These are phyloP conservation scores for Mnemiopsis leidyi DNA, from an alignment of 37 sponge, comb jelly and placozoan species.

Conservation along the genomic window DNA sequence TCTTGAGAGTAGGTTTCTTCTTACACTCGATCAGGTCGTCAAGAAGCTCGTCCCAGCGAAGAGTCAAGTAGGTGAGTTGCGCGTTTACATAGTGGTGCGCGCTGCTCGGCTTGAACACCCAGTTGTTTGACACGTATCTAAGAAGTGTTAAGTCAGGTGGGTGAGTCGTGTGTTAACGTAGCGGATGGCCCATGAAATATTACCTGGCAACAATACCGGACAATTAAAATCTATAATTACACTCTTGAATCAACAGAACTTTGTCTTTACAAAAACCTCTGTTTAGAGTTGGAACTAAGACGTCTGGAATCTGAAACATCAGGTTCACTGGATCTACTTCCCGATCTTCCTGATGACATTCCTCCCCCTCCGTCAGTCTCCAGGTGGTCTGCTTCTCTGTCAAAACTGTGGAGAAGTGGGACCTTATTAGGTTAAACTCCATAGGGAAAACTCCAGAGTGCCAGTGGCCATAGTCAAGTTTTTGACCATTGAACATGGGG, in stretches of 20 bases:
- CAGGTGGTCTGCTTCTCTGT: slow-evolving; percentile 56
- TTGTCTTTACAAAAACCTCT: too few species aligned
- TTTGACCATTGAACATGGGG: too few species aligned
- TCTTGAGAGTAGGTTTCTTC: slow-evolving; percentile 34
- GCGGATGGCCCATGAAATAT: too few species aligned
- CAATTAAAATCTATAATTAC: too few species aligned
- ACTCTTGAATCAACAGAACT: background rate
- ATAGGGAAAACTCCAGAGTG: too few species aligned
- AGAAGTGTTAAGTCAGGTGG: too few species aligned
- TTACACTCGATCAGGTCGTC: slow-evolving; percentile 53
- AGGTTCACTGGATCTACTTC: background rate
- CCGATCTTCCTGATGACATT: background rate
- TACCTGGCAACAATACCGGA: too few species aligned
- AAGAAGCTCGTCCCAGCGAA: slow-evolving; percentile 53
- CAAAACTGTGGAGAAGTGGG: slow-evolving; percentile 19
- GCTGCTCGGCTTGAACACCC: background rate
- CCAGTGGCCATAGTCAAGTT: too few species aligned
- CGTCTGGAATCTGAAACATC: background rate
- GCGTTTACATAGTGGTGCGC: slow-evolving; percentile 47
- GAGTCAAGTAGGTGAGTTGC: slow-evolving; percentile 51
- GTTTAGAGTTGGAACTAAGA: slow-evolving; percentile 19
- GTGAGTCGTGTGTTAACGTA: too few species aligned
- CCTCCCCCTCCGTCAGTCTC: slow-evolving; percentile 16
- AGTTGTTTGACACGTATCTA: slow-evolving; percentile 41
- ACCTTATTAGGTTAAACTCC: too few species aligned